These are phyloP conservation scores for Sciurus vulgaris DNA, from an alignment of 2,797 vertebrate species.

Conservation along the genomic window DNA sequence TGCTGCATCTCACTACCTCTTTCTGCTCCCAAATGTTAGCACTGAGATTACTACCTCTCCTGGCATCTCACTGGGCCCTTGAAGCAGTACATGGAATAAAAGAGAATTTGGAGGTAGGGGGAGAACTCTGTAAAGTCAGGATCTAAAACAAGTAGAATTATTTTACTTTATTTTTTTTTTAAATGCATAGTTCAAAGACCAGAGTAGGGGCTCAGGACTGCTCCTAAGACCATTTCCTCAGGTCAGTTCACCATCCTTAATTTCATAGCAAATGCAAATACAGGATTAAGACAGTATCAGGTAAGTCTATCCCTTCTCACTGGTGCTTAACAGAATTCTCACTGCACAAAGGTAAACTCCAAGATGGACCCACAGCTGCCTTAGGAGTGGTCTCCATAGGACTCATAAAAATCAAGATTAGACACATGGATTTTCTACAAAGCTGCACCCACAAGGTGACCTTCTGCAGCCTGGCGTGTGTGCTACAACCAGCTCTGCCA, in stretches of 20 bases:
- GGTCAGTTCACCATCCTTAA: constrained; percentile 19
- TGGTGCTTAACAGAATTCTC: neutral
- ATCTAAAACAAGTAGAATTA: neutral
- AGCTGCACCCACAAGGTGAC: neutral
- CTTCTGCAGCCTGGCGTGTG: neutral
- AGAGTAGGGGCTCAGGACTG: neutral
- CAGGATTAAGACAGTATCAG: neutral
- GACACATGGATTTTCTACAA: neutral
- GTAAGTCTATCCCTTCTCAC: neutral
- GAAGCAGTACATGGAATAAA: neutral
- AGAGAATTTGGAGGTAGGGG: neutral
- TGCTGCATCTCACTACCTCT: neutral
- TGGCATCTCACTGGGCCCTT: neutral
- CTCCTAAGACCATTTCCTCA: neutral
- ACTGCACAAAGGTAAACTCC: neutral
- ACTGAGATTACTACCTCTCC: neutral
- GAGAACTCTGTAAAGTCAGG: neutral
- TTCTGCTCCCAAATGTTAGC: neutral
- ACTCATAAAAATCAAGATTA: neutral
- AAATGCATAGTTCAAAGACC: neutral
- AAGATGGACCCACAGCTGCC: neutral
- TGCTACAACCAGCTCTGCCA: neutral
- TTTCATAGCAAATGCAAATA: neutral
- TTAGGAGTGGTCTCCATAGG: neutral
- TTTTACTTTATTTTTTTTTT: neutral